phyloP scores from a whole-genome alignment of 1,140 invertebrate species.

The Drosophila nigrodunni region DNA sequence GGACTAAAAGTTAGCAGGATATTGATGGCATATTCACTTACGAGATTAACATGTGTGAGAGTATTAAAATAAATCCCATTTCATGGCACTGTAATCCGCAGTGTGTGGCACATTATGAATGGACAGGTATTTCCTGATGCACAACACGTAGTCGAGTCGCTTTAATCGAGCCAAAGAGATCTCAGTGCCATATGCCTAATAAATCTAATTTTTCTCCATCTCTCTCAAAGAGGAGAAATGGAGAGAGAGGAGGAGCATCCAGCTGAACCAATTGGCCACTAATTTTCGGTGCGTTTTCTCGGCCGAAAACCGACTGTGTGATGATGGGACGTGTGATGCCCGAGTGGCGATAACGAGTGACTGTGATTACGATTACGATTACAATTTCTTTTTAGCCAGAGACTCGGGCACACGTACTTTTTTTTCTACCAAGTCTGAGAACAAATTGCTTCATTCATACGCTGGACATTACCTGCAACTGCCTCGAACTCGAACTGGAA shows the following conservation, averaged over 20 bases:
- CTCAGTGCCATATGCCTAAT: slow-evolving; percentile 75
- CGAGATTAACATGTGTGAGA: slow-evolving; percentile 39
- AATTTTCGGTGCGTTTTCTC: slow-evolving; percentile 77
- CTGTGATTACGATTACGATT: slow-evolving; percentile 55
- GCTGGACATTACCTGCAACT: slow-evolving; percentile 34
- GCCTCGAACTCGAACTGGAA: not conserved
- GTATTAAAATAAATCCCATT: slow-evolving; percentile 49
- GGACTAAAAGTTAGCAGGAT: slow-evolving; percentile 8
- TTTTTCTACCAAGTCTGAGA: slow-evolving; percentile 22
- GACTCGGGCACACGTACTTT: slow-evolving; percentile 62
- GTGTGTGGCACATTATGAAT: slow-evolving; percentile 30
- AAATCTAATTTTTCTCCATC: slow-evolving; percentile 63
- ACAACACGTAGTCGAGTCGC: slow-evolving; percentile 56
- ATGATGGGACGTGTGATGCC: slow-evolving; percentile 56
- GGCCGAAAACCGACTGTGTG: slow-evolving; percentile 34
- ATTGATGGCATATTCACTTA: slow-evolving; percentile 51
- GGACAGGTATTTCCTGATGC: slow-evolving; percentile 49
- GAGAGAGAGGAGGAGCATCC: not conserved
- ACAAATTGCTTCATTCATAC: slow-evolving; percentile 78
- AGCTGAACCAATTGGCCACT: slow-evolving; percentile 68
- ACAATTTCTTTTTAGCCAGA: slow-evolving; percentile 41
- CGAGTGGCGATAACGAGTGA: slow-evolving; percentile 30
- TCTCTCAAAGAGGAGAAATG: slow-evolving; percentile 1
- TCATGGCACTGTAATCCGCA: slow-evolving; percentile 25
- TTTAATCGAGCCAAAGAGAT: slow-evolving; percentile 63